These are phyloP conservation scores for Spilarctia lutea DNA, from an alignment of 2,888 invertebrate genomes.

Conservation along the genomic window DNA sequence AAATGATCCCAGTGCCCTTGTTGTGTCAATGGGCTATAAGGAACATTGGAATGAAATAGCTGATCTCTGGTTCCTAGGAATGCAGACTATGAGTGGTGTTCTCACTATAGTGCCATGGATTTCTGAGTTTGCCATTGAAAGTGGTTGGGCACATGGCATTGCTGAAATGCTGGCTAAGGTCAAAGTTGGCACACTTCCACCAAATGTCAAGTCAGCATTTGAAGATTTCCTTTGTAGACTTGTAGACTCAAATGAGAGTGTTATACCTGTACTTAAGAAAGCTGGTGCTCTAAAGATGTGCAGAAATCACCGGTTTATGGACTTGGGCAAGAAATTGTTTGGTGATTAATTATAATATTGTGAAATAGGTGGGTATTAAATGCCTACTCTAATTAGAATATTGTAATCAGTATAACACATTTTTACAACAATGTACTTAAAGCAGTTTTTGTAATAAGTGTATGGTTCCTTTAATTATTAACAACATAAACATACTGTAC, in stretches of 20 bases:
- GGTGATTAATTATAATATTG: constrained; percentile 88
- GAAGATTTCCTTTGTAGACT: constrained; percentile 95
- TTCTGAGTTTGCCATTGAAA: constrained; percentile 95
- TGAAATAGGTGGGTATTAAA: constrained; percentile 49
- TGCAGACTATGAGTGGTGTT: constrained; percentile 96
- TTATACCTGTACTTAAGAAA: constrained; percentile 92
- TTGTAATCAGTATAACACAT: constrained; percentile 39
- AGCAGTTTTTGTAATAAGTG: constrained; percentile 25
- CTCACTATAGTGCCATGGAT: constrained; percentile 95
- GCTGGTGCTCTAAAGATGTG: constrained; percentile 94
- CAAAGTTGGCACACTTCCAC: constrained; percentile 92
- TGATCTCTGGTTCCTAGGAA: constrained; percentile 97
- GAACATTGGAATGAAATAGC: constrained; percentile 96
- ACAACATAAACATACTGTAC: constrained; percentile 50
- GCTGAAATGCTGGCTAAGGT: constrained; percentile 93
- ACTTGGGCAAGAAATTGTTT: constrained; percentile 94
- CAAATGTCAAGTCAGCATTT: constrained; percentile 95
- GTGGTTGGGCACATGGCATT: constrained; percentile 97
- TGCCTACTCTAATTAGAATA: constrained; percentile 54
- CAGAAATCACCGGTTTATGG: constrained; percentile 95
- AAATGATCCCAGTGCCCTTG: constrained; percentile 92
- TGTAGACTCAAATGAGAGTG: constrained; percentile 92
- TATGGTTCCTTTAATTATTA: constrained; percentile 22
- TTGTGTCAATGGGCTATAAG: constrained; percentile 94
- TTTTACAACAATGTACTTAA: constrained; percentile 44